Evolutionary conservation across 1,140 invertebrate species (phyloP), one percentile per base, ranked within the genome.

Genomic region (Drosophila willistoni): DNA sequence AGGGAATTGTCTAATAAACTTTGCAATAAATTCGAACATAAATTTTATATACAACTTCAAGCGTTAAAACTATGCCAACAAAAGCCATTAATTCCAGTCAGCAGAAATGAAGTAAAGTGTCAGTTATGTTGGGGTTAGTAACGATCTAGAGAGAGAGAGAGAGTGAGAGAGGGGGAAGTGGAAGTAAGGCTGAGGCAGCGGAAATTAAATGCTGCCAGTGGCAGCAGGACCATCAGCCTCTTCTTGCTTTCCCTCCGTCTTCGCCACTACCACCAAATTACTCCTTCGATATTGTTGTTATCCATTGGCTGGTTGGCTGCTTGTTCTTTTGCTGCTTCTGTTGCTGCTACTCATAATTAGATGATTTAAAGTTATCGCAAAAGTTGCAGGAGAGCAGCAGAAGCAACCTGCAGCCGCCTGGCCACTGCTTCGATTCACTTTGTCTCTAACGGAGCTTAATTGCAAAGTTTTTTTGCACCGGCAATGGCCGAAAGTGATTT

Each of bases 361-460:
- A 91, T 90, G 89, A 90, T 90, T 90, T 90, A 90, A 87, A 81
- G 83, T 90, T 90, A 90, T 90, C 83, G 87, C 80, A 74, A 90
- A 90, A 90, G 85, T 90, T 90, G 77, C 82, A 77, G 67, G 29
- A 19, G 60, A 14, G 44, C 7, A n/a, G 14, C 47, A 62, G 69
- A 17, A 68, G 54, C 60, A 55, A 7, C 29, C 60, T 51, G 44
- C 44, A 51, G 19, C 29, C 7, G 29, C 44, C 44, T 70, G 14
- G 62, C 36, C 44, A 64, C 64, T 69, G 69, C 68, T 65, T 80
- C 69, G 63, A 85, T 74, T 82, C 83, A 82, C 82, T 78, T 87
- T 79, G 82, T 66, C 74, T 87, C 83, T 83, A 65, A 64, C 60
- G 54, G 54, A 61, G 84, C 80, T 84, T 89, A 89, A 89, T 89